A percentile compares a stretch with the other conserved stretches of the same genome.
Conservation (phyloP, 2,113 vertebrate species). For the Chaenocephalus aceratus region DNA sequence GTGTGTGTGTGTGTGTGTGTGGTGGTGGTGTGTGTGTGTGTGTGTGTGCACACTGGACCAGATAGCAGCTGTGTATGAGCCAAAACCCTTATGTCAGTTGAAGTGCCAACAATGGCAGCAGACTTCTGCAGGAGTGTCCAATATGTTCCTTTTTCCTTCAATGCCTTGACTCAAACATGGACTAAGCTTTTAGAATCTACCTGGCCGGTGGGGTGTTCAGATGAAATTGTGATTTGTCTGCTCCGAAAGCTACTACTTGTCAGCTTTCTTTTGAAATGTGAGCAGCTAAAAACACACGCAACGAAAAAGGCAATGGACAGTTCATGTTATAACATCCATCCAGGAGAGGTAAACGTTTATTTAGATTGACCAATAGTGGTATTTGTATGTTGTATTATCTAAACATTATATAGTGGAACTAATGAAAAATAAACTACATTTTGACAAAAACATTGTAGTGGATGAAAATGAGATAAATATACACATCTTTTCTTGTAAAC, state of each 20-base stretch:
- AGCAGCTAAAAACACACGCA: background rate
- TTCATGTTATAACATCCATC: background rate
- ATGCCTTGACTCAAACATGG: background rate
- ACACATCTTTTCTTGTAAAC: background rate
- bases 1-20: too few relatives aligned
- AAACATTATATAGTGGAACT: background rate
- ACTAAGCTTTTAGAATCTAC: background rate
- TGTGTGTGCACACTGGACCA: background rate
- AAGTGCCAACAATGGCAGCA: background rate
- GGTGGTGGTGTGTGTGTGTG: too few relatives aligned
- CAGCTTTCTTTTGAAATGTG: background rate
- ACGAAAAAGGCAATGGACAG: background rate
- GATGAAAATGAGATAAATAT: conserved; percentile 4
- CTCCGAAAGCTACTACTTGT: background rate
- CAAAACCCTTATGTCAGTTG: background rate
- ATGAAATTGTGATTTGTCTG: background rate
- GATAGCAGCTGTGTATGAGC: conserved; percentile 3
- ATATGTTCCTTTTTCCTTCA: background rate
- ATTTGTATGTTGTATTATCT: background rate
- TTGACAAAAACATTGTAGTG: background rate
- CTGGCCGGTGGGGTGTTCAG: too few relatives aligned
- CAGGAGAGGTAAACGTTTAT: too few relatives aligned
- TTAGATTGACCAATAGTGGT: background rate
- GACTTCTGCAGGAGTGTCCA: conserved; percentile 5
- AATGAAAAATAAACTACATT: background rate